Percentiles rank a stretch among this genome's conserved stretches.
These are phyloP conservation scores for Bufo bufo DNA, from an alignment of 2,113 vertebrate species.

Conservation along the genomic window DNA sequence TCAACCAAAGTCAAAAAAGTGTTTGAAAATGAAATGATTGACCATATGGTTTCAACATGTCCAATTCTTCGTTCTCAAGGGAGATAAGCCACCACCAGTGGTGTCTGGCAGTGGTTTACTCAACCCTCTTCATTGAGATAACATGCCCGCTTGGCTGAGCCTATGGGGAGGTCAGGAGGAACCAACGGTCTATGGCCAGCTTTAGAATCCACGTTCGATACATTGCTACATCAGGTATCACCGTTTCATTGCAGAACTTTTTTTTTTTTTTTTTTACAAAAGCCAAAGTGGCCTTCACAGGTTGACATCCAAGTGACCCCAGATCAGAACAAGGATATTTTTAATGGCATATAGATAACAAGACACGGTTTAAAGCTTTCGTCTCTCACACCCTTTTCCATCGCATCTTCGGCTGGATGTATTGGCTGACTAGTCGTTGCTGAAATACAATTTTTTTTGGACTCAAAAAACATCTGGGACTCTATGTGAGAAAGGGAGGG, in stretches of 20 bases:
- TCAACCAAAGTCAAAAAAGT: too few species aligned
- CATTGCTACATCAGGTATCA: background rate
- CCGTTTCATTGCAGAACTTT: conserved; percentile 64
- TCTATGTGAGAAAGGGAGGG: background rate
- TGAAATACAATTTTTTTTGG: background rate
- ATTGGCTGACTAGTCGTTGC: background rate
- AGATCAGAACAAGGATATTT: conserved; percentile 80
- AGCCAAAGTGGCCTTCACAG: conserved; percentile 64
- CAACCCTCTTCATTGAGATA: too few species aligned
- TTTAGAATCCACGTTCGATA: background rate
- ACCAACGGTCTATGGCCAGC: too few species aligned
- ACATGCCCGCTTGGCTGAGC: too few species aligned
- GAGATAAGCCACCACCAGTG: too few species aligned
- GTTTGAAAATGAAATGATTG: too few species aligned
- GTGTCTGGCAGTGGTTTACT: too few species aligned
- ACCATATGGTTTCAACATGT: too few species aligned
- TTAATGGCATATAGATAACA: conserved; percentile 80
- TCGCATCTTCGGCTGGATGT: conserved; percentile 11
- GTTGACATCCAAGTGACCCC: conserved; percentile 61
- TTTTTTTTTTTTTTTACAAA: conserved; percentile 49
- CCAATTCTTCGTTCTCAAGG: too few species aligned
- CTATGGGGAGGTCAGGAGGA: too few species aligned
- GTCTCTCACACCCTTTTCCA: conserved; percentile 14
- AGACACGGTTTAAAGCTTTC: conserved; percentile 67
- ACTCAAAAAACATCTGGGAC: background rate